Base-by-base conservation (phyloP, 2,797 vertebrate species). In the Sebastes steindachneri region DNA sequence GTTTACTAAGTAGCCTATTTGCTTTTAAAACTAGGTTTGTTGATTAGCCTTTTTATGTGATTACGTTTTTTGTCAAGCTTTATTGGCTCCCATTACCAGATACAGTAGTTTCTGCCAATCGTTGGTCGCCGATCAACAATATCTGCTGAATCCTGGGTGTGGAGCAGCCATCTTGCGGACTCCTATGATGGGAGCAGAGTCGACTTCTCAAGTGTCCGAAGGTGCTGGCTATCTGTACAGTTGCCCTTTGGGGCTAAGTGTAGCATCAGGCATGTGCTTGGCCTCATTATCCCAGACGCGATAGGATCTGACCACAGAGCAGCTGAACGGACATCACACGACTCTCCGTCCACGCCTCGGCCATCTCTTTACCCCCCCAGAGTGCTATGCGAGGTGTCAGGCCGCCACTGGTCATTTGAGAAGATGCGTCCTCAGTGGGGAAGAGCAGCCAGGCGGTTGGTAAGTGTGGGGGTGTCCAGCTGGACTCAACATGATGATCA, bases 231-330 rank as follows among this genome's bases (percentile, higher is more conserved):
- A 15, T 75, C 35, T 37, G 73, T 7, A 2, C 15, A 58, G 12
- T 65, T 53, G 60, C 54, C 79, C 86, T 79, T 45, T 69, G 37
- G 69, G 77, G 70, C 72, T 80, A 77, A 79, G 60, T 17, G 59
- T 15, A 90, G 80, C 90, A 93, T 93, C 86, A 82, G 89, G 79
- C 86, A 23, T 48, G 81, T 90, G 90, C 84, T 93, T 25, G 65
- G 76, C 82, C 79, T 89, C 41, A 60, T 92, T 89, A 92, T 73
- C 58, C 53, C 58, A 19, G 77, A 88, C 37, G n/a, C n/a, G 15
- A 77, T 68, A 26, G 73, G 66, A 90, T 57, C 48, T 64, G 87
- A 88, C 79, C 78, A 41, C 41, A 21, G 67, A 82, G 84, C 82
- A 78, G 84, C 83, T 75, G 77, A 84, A 84, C 41, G 54, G 73